Base-by-base conservation (phyloP, 2,888 invertebrate species). In the Urechis unicinctus region DNA sequence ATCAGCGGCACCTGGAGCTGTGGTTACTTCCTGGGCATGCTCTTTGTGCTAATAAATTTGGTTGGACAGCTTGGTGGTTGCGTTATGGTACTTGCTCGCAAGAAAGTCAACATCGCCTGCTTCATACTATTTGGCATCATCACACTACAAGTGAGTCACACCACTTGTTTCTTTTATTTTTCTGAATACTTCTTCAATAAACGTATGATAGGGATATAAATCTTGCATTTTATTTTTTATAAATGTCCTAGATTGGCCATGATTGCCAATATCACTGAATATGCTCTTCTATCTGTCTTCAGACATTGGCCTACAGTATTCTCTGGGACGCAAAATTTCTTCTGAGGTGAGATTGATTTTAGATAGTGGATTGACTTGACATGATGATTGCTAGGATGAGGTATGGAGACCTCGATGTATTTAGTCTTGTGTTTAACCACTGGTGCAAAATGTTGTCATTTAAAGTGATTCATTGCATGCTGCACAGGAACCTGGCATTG, bases 251-350 rank as follows among this genome's bases (percentile, higher is more conserved):
- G n/a, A n/a, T n/a, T n/a, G n/a, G n/a, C n/a, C n/a, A n/a, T n/a
- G n/a, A n/a, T n/a, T n/a, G n/a, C n/a, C n/a, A n/a, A n/a, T n/a
- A n/a, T n/a, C n/a, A n/a, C 36, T 36, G 17, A 36, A 36, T 9
- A 36, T 17, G 36, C 36, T 36, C 17, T 36, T 36, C 17, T 36
- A 36, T 9, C 9, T 36, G 36, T 49, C 6, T 43, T 56, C 72
- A 78, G 77, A 81, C 81, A 2, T 61, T 82, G 56, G 81, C 81
- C 41, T 82, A 82, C 70, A 80, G 94, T 78, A 97, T 99, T 80
- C 81, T 99, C 56, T 98, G 97, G 96, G 97, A 99, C 78, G 78
- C 95, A 74, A 95, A 95, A 78, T 98, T 98, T 81, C 82, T 98
- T 59, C 58, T 61, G 44, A 61, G 62, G 61, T 61, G 36, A 36